A percentile compares a stretch with the other conserved stretches of the same genome.
Conservation (phyloP, 2,888 invertebrate genomes). For the Matsumyia berberina region DNA sequence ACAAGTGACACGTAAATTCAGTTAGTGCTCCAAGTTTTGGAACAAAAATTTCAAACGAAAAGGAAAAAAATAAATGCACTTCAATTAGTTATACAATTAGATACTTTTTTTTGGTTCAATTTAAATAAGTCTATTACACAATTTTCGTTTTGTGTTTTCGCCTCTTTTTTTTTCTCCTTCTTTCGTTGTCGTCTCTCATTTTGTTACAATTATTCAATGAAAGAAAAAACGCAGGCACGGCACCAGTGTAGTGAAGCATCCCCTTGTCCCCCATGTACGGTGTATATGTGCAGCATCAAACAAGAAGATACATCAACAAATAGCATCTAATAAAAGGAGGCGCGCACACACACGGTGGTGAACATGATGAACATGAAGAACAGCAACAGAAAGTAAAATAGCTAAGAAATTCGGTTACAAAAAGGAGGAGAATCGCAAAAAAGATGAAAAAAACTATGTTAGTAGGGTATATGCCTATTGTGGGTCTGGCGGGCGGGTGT, state of each 20-base stretch:
- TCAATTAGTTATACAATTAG: conserved; percentile 66
- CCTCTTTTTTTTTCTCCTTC: conserved; percentile 36
- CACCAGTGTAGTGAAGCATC: conserved; percentile 29
- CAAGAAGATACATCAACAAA: conserved; percentile 37
- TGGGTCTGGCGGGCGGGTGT: conserved; percentile 23
- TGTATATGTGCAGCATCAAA: conserved; percentile 56
- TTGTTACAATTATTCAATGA: conserved; percentile 72
- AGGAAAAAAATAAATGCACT: conserved; percentile 33
- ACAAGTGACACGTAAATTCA: conserved; percentile 8
- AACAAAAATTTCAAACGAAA: conserved; percentile 1
- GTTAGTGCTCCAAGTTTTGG: conserved; percentile 23
- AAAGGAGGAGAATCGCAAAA: conserved; percentile 53
- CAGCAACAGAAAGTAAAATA: conserved; percentile 29
- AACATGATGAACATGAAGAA: no score
- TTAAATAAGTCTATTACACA: conserved; percentile 69
- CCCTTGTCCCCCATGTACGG: conserved; percentile 16
- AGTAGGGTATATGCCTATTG: conserved; percentile 67
- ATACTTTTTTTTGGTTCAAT: conserved; percentile 54
- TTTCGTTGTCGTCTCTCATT: conserved; percentile 35
- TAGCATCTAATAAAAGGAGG: conserved; percentile 52
- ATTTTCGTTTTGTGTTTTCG: conserved; percentile 66
- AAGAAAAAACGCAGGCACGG: conserved; percentile 43
- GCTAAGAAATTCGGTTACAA: conserved; percentile 33
- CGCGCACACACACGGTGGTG: conserved; percentile 6
- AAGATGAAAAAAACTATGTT: conserved; percentile 59